Conservation (phyloP, 2,888 invertebrate genomes). For the Uropetala carovei region DNA sequence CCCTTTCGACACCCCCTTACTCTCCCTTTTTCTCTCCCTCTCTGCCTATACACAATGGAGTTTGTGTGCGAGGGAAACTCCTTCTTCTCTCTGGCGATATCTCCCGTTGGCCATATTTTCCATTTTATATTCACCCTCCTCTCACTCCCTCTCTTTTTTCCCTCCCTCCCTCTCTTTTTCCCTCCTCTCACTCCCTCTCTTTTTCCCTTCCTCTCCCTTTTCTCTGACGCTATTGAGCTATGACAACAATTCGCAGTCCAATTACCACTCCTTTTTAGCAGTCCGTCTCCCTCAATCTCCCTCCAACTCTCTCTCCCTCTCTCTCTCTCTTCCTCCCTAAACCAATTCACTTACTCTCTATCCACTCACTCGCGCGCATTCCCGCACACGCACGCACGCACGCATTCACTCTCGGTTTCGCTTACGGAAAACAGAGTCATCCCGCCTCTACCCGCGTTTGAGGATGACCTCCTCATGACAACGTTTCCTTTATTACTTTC, state of each 20-base stretch:
- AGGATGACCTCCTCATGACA: too few species aligned
- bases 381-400: too few species aligned
- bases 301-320: not conserved
- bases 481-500: too few species aligned
- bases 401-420: too few species aligned
- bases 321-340: not conserved
- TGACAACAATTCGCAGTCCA: slow-evolving; percentile 6
- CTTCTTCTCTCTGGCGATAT: slow-evolving; percentile 17
- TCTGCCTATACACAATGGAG: not conserved
- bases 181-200: not conserved
- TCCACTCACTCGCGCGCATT: too few species aligned
- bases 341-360: not conserved
- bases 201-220: not conserved
- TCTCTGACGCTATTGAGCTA: not conserved
- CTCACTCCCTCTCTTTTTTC: not conserved
- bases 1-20: not conserved
- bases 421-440: too few species aligned
- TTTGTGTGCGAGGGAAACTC: too few species aligned
- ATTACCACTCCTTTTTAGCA: not conserved
- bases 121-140: not conserved
- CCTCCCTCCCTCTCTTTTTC: not conserved
- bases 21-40: not conserved
- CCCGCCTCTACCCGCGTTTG: too few species aligned
- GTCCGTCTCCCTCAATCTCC: not conserved
- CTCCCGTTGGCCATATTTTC: not conserved